Base-by-base conservation (phyloP, 2,888 invertebrate genomes). In the Hydrotaea diabolus region DNA sequence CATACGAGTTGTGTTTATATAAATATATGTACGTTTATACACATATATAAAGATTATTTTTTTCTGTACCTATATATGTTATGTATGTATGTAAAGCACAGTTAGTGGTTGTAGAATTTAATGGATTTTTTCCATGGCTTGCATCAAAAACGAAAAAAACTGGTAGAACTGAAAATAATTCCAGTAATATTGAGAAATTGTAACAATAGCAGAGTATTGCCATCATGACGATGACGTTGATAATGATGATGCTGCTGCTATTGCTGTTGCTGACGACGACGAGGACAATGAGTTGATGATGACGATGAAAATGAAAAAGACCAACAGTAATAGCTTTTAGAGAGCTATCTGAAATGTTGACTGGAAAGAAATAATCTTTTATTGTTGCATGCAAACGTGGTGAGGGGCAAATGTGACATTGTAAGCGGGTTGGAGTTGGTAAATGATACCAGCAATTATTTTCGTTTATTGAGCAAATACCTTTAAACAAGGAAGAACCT, bases 71-170 rank as follows among this genome's bases (percentile, higher is more conserved):
- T n/a, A n/a, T n/a, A n/a, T n/a, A n/a, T 17, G 31, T 39, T 9
- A 7, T 31, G 31, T 64, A 64, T 66, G 17, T 9, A 64, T 64
- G 64, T 36, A 64, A 64, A 69, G 46, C 39, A 69, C 46, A 69
- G 69, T 69, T 69, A 69, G 69, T 69, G 69, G 69, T 46, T 69
- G 69, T 46, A 69, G 69, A 69, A 69, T 69, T 69, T 69, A 69
- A 69, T 69, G 69, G 69, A 43, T 69, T 69, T 46, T 69, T 46
- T 66, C 36, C 17, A 39, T 66, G 66, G 39, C 43, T 39, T n/a
- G 36, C 66, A 26, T 23, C 59, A 59, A 59, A 46, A 46, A 69
- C 43, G 46, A 5, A 21, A 23, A 31, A 31, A 31, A 31, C 2
- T 4, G 7, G 3, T 31, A 31, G 31, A 31, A 31, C 31, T 31